phyloP scores from a whole-genome alignment of 2,888 invertebrate genomes.

The Cecidostiba fungosa region DNA sequence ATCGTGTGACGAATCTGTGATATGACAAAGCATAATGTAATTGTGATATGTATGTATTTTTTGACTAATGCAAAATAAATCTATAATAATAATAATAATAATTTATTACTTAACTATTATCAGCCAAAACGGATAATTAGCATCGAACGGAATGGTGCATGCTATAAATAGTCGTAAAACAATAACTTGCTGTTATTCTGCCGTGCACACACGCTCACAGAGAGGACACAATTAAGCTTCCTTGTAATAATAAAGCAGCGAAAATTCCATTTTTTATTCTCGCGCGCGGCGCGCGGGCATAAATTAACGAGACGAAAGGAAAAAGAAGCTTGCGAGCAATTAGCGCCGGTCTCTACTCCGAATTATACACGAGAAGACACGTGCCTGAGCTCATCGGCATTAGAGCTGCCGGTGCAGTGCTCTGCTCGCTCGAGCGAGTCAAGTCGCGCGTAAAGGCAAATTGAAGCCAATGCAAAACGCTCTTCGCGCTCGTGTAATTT shows the following conservation, averaged over 20 bases:
- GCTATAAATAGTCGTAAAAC: no score
- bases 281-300: background rate
- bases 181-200: no score
- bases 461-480: conserved; percentile 44
- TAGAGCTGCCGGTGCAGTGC: background rate
- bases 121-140: background rate
- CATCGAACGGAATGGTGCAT: background rate
- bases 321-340: background rate
- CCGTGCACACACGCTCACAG: no score
- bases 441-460: conserved; percentile 32
- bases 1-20: no score
- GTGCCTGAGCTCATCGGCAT: background rate
- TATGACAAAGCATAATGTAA: no score
- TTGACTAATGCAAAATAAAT: no score
- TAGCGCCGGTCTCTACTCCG: background rate
- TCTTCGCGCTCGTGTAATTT: conserved; percentile 38
- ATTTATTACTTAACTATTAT: background rate
- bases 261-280: background rate
- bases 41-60: no score
- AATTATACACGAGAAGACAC: background rate
- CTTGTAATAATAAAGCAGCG: background rate
- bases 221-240: no score
- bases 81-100: no score
- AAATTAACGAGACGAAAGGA: background rate
- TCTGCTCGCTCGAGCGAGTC: conserved; percentile 4